Percentiles rank a stretch among this genome's conserved stretches.
Evolutionary conservation across 2,797 vertebrate genomes (phyloP).

Genomic region (Sciurus vulgaris): DNA sequence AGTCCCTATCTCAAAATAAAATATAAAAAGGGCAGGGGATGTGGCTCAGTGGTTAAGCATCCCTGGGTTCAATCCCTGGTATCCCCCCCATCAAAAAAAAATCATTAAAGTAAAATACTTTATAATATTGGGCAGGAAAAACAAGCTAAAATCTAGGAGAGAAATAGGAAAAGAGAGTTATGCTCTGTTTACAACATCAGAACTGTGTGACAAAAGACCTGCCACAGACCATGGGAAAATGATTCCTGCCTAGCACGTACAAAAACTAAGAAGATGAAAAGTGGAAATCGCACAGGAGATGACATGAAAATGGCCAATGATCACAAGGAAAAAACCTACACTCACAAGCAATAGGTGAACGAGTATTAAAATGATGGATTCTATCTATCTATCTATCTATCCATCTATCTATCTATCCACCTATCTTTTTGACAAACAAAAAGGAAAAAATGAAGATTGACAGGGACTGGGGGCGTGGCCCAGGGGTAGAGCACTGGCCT

Average conservation of each 20-base stretch:
- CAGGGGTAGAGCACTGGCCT: not conserved
- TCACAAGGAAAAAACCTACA: not conserved
- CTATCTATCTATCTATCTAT: no score
- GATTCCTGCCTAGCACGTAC: not conserved
- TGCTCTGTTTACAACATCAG: not conserved
- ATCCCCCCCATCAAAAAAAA: not conserved
- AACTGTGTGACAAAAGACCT: not conserved
- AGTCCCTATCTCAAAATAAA: no score
- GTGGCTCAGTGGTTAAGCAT: no score
- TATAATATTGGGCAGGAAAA: not conserved
- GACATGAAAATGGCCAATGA: slow-evolving; percentile 14
- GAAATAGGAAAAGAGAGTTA: not conserved
- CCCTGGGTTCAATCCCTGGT: no score
- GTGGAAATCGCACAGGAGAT: not conserved
- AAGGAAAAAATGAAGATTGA: not conserved
- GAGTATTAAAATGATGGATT: slow-evolving; percentile 1
- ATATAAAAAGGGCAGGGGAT: no score
- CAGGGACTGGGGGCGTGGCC: not conserved
- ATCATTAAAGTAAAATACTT: not conserved
- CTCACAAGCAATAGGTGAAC: not conserved
- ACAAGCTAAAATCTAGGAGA: not conserved
- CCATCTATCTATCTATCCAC: no score
- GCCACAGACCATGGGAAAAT: not conserved
- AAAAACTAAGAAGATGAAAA: not conserved
- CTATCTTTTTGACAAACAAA: not conserved